Conservation (phyloP, 2,113 vertebrate species). For the Datnioides undecimradiatus region DNA sequence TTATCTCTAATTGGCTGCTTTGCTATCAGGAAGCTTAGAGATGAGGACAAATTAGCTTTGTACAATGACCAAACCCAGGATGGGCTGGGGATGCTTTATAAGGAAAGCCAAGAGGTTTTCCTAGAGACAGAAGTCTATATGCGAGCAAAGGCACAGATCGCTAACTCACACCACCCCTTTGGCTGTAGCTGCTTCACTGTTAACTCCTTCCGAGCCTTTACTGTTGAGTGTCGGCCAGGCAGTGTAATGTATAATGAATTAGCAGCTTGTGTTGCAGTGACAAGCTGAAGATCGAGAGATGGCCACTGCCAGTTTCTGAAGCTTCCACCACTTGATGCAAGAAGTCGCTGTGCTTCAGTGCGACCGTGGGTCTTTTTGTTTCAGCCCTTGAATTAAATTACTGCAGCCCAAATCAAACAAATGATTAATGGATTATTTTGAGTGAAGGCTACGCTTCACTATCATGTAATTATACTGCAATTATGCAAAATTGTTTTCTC, state of each 20-base stretch:
- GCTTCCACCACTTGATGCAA: slow-evolving; percentile 40
- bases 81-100: slow-evolving; percentile 51
- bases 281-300: slow-evolving; percentile 56
- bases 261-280: slow-evolving; percentile 71
- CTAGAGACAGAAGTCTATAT: slow-evolving; percentile 54
- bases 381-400: slow-evolving; percentile 49
- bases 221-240: slow-evolving; percentile 56
- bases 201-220: slow-evolving; percentile 52
- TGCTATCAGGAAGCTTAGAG: slow-evolving; percentile 82
- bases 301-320: slow-evolving; percentile 52
- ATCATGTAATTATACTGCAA: slow-evolving; percentile 58
- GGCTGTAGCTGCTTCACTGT: slow-evolving; percentile 55
- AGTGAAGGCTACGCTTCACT: slow-evolving; percentile 56
- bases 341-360: slow-evolving; percentile 17
- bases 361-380: slow-evolving; percentile 51
- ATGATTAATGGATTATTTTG: slow-evolving; percentile 68
- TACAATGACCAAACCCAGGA: slow-evolving; percentile 77
- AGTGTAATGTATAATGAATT: slow-evolving; percentile 73
- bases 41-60: slow-evolving; percentile 82
- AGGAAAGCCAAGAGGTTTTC: slow-evolving; percentile 62
- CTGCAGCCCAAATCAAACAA: slow-evolving; percentile 50
- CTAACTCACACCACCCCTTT: slow-evolving; percentile 55
- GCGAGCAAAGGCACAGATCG: slow-evolving; percentile 52
- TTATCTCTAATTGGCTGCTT: slow-evolving; percentile 87
- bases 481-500: slow-evolving; percentile 56